Conservation (phyloP, 2,113 vertebrate genomes). For the Anser brachyrhynchus region DNA sequence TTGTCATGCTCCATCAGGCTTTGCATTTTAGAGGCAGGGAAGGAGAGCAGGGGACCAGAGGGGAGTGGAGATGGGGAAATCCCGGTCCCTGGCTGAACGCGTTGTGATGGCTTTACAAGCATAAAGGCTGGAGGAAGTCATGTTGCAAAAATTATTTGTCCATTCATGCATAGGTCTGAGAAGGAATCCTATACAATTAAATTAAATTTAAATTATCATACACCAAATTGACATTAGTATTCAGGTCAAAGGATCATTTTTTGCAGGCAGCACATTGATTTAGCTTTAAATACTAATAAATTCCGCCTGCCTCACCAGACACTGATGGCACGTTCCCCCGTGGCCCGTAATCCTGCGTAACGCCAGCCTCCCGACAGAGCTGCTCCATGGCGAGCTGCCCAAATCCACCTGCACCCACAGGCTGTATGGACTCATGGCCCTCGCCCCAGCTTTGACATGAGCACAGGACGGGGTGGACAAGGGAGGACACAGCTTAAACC, state of each 20-base stretch:
- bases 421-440: too few relatives aligned
- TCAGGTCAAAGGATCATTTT: constrained; percentile 31
- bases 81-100: background rate
- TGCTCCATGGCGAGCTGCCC: background rate
- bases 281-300: constrained; percentile 30
- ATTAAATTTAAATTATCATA: constrained; percentile 56
- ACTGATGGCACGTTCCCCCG: fast-evolving
- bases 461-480: too few relatives aligned
- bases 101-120: constrained; percentile 19
- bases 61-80: background rate
- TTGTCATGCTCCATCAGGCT: constrained; percentile 44
- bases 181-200: constrained; percentile 38
- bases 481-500: background rate
- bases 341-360: background rate
- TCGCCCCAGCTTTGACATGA: background rate
- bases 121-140: constrained; percentile 30
- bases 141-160: constrained; percentile 59
- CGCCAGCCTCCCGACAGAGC: background rate
- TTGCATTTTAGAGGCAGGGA: constrained; percentile 36
- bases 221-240: constrained; percentile 57
- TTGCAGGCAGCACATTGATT: constrained; percentile 42
- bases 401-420: background rate
- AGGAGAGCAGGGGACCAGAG: constrained; percentile 1
- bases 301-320: background rate
- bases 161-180: constrained; percentile 40